These are phyloP conservation scores for Anorthoa munda DNA, from an alignment of 2,888 invertebrate species.

Conservation along the genomic window DNA sequence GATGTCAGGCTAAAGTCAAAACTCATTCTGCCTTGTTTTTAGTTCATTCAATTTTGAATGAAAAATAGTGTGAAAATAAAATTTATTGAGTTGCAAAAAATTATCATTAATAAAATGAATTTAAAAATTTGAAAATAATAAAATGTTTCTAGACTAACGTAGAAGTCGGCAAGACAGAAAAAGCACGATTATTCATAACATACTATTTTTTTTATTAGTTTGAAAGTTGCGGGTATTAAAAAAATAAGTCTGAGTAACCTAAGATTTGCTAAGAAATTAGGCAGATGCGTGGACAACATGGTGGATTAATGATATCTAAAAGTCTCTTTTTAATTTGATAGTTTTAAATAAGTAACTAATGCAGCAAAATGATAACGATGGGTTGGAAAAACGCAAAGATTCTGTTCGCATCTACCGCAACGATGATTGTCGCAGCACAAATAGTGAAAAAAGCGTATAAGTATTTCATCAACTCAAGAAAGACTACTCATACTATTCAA, in stretches of 20 bases:
- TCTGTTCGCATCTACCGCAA: constrained; percentile 84
- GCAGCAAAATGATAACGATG: constrained; percentile 74
- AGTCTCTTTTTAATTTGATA: constrained; percentile 68
- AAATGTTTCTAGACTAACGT: neutral
- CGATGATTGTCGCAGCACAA: constrained; percentile 85
- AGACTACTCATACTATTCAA: constrained; percentile 66
- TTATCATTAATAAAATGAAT: neutral
- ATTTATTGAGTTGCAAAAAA: neutral
- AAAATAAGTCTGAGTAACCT: constrained; percentile 39
- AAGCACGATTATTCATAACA: neutral
- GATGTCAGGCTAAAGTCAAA: constrained; percentile 7
- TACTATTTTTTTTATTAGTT: neutral
- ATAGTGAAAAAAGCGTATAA: constrained; percentile 83
- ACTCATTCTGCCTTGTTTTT: constrained; percentile 31
- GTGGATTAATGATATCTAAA: constrained; percentile 77
- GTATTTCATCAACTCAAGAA: constrained; percentile 77
- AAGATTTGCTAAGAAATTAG: constrained; percentile 26
- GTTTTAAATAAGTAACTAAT: constrained; percentile 59
- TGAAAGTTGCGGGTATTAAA: constrained; percentile 72
- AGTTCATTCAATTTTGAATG: constrained; percentile 34
- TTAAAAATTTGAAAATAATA: neutral
- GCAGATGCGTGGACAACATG: constrained; percentile 83
- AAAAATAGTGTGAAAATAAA: neutral
- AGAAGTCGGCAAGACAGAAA: too few relatives aligned
- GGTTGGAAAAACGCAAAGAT: constrained; percentile 87